Percentiles rank a stretch among this genome's conserved stretches.
phyloP scores from a whole-genome alignment of 2,888 invertebrate genomes.

The Hypomecis atomaria region DNA sequence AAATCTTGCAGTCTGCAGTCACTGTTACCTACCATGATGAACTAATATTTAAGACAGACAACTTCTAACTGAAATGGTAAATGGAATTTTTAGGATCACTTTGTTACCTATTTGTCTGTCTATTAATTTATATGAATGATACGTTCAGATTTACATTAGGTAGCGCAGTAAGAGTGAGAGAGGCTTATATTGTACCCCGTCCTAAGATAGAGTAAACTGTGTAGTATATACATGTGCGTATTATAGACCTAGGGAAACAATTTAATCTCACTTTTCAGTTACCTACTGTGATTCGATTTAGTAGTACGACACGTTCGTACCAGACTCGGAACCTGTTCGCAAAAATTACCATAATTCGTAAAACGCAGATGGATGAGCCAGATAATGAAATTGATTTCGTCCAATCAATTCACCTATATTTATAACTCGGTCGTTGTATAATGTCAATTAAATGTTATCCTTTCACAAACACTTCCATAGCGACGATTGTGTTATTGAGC shows the following conservation, averaged over 20 bases:
- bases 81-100: neutral
- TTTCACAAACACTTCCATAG: constrained; percentile 16
- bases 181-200: no score
- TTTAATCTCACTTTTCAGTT: neutral
- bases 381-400: constrained; percentile 19
- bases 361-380: constrained; percentile 23
- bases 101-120: neutral
- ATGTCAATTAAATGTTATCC: constrained; percentile 22
- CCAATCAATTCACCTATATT: constrained; percentile 25
- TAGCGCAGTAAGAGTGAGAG: no score
- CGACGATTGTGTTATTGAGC: constrained; percentile 20
- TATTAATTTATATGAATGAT: no score
- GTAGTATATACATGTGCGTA: no score
- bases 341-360: constrained; percentile 37
- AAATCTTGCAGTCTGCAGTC: no score
- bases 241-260: neutral
- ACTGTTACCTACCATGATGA: no score
- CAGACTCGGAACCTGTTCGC: constrained; percentile 35
- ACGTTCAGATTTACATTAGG: no score
- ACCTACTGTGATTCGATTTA: constrained; percentile 7
- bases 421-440: constrained; percentile 9
- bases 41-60: no score
- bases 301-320: constrained; percentile 12
- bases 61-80: neutral
- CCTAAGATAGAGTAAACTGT: no score